These are phyloP conservation scores for Amphiprion clarkii DNA, from an alignment of 2,797 vertebrate genomes.

Conservation along the genomic window DNA sequence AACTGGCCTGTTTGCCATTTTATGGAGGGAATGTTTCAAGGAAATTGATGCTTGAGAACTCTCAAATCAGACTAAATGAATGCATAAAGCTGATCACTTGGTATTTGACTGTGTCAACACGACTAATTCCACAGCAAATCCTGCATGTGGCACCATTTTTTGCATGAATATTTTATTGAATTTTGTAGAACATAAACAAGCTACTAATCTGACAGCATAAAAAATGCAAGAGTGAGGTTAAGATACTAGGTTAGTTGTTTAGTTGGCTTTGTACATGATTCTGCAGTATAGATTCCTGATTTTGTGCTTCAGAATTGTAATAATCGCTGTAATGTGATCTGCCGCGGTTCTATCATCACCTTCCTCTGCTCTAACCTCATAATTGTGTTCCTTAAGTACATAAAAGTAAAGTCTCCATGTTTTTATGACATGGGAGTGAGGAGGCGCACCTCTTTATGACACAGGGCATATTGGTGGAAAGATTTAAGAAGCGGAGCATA, in stretches of 20 bases:
- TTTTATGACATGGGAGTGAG: conserved; percentile 67
- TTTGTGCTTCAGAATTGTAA: neutral
- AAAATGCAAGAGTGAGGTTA: neutral
- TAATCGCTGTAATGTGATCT: conserved; percentile 6
- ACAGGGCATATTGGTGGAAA: conserved; percentile 58
- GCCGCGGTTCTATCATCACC: conserved; percentile 15
- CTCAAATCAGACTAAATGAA: conserved; percentile 30
- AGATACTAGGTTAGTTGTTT: conserved; percentile 1
- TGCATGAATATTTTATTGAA: conserved; percentile 15
- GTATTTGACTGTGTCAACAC: neutral
- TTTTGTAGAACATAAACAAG: conserved; percentile 30
- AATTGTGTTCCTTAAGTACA: conserved; percentile 56
- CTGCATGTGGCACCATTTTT: neutral
- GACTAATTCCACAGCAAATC: conserved; percentile 22
- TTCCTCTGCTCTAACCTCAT: conserved; percentile 26
- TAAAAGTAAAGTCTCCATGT: conserved; percentile 65
- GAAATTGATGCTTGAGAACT: conserved; percentile 29
- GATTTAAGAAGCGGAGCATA: conserved; percentile 74
- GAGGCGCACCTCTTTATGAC: conserved; percentile 70
- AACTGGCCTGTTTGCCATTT: conserved; percentile 36
- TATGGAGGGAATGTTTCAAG: conserved; percentile 20
- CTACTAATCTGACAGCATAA: conserved; percentile 13
- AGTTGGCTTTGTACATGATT: neutral
- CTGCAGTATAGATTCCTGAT: conserved; percentile 16
- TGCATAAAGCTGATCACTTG: conserved; percentile 17